Percentiles rank a stretch among this genome's conserved stretches.
These are phyloP conservation scores for Semicossyphus pulcher DNA, from an alignment of 2,113 vertebrate genomes.

Conservation along the genomic window DNA sequence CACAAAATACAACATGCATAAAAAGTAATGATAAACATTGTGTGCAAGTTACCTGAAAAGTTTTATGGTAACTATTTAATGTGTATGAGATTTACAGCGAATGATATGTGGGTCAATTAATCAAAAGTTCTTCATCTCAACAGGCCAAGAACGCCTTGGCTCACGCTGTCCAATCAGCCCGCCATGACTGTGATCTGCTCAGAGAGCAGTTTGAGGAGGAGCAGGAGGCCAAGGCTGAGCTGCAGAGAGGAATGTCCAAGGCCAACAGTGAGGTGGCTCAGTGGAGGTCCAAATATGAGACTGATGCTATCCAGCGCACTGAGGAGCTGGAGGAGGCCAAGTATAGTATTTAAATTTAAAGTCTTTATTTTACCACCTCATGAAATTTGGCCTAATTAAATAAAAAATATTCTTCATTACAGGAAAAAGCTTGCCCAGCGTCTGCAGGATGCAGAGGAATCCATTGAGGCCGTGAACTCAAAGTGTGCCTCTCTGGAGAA, in stretches of 20 bases:
- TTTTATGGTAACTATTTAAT: background rate
- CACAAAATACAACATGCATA: background rate
- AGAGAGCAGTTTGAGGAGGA: slow-evolving; percentile 89
- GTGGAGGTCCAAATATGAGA: slow-evolving; percentile 90
- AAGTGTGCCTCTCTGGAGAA: slow-evolving; percentile 82
- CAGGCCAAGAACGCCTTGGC: slow-evolving; percentile 92
- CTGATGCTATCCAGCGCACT: slow-evolving; percentile 87
- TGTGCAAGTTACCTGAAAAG: background rate
- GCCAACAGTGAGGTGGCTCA: slow-evolving; percentile 90
- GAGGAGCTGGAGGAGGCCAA: slow-evolving; percentile 90
- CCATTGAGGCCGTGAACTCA: slow-evolving; percentile 80
- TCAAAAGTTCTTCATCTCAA: background rate
- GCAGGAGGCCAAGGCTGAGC: slow-evolving; percentile 87
- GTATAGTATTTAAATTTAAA: slow-evolving; percentile 59
- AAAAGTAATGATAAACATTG: background rate
- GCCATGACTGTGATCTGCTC: slow-evolving; percentile 88
- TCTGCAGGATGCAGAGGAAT: slow-evolving; percentile 81
- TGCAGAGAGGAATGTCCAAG: slow-evolving; percentile 88
- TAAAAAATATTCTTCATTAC: background rate
- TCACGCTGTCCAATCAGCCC: slow-evolving; percentile 84
- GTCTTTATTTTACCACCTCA: background rate
- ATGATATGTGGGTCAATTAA: background rate
- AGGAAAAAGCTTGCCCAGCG: slow-evolving; percentile 84
- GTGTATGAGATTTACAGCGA: too few relatives aligned
- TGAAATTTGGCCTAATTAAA: too few relatives aligned